Evolutionary conservation across 2,888 invertebrate species (phyloP).

Genomic region (Phaedon cochleariae): DNA sequence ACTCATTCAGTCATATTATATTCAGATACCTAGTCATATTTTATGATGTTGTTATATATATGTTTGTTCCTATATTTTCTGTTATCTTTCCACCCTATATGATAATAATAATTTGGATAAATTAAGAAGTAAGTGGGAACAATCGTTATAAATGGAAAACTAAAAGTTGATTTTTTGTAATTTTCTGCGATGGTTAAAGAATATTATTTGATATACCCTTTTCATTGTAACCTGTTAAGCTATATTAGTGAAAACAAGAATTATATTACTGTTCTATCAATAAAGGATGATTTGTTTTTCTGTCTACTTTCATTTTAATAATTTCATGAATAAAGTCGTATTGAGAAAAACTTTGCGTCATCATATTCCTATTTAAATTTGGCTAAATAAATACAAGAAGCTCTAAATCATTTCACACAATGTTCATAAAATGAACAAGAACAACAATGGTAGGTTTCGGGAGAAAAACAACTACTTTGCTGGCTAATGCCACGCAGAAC

Average conservation of each 20-base stretch:
- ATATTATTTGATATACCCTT: constrained; percentile 34
- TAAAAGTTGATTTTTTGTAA: constrained; percentile 29
- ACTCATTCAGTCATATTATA: neutral
- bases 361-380: no score
- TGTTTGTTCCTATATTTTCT: constrained; percentile 29
- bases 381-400: no score
- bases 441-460: no score
- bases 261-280: constrained; percentile 55
- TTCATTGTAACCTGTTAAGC: constrained; percentile 49
- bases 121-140: constrained; percentile 41
- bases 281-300: constrained; percentile 52
- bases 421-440: no score
- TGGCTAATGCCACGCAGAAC: no score
- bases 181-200: constrained; percentile 28
- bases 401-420: no score
- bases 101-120: neutral
- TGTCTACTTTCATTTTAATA: neutral
- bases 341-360: no score
- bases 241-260: constrained; percentile 50
- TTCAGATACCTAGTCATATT: no score
- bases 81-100: constrained; percentile 18
- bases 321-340: no score
- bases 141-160: constrained; percentile 40
- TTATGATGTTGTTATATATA: constrained; percentile 4
- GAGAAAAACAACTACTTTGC: no score